Evolutionary conservation across 2,113 vertebrate species (phyloP).

Genomic region (Gambusia affinis): DNA sequence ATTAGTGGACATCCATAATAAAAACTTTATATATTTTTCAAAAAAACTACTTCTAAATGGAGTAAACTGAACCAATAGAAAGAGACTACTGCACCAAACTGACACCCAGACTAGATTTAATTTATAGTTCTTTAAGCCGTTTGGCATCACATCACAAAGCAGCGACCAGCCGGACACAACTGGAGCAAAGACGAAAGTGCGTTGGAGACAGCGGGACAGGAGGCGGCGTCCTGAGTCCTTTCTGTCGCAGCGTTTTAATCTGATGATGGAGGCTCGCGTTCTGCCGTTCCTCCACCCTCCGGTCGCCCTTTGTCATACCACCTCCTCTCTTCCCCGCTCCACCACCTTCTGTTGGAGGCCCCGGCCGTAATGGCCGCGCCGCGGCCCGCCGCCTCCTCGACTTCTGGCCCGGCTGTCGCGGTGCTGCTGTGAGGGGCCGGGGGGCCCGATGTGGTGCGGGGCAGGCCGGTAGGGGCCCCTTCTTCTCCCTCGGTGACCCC

Average conservation of each 20-base stretch:
- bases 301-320: slow-evolving; percentile 76
- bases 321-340: slow-evolving; percentile 67
- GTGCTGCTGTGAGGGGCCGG: slow-evolving; percentile 28
- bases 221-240: neutral
- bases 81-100: neutral
- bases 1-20: neutral
- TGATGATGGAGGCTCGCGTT: slow-evolving; percentile 48
- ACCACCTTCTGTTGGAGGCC: slow-evolving; percentile 61
- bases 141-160: slow-evolving; percentile 50
- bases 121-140: slow-evolving; percentile 43
- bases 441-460: slow-evolving; percentile 25
- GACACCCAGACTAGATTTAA: slow-evolving; percentile 49
- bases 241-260: slow-evolving; percentile 42
- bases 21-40: neutral
- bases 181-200: slow-evolving; percentile 23
- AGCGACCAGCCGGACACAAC: slow-evolving; percentile 24
- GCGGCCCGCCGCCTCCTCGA: slow-evolving; percentile 50
- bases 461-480: slow-evolving; percentile 28
- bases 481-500: slow-evolving; percentile 57
- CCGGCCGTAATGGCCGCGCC: slow-evolving; percentile 47
- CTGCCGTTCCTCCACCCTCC: slow-evolving; percentile 54
- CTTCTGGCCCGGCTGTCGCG: slow-evolving; percentile 58
- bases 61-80: neutral
- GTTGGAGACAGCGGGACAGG: neutral
- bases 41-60: neutral